Conservation (phyloP, 2,888 invertebrate genomes). For the Andrena minutula region DNA sequence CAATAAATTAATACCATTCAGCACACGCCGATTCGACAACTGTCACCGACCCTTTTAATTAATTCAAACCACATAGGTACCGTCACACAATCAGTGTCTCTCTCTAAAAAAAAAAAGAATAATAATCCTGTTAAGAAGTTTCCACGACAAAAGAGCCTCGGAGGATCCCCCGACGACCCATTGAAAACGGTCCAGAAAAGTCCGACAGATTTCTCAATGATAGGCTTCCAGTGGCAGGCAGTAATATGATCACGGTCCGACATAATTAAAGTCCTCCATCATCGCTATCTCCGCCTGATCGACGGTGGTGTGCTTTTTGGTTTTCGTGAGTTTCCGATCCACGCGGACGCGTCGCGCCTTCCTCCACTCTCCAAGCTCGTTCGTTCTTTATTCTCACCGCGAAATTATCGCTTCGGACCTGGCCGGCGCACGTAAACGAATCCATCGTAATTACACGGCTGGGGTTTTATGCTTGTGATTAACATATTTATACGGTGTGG, state of each 20-base stretch:
- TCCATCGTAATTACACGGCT: constrained; percentile 49
- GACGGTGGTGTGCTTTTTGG: constrained; percentile 63
- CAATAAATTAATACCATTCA: too few species aligned
- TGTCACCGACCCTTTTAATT: constrained; percentile 6
- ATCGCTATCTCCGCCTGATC: constrained; percentile 71
- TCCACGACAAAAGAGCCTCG: background rate
- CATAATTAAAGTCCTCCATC: constrained; percentile 77
- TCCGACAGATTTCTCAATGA: constrained; percentile 39
- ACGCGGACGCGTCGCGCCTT: background rate
- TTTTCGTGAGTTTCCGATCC: constrained; percentile 73
- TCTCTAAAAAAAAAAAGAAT: background rate
- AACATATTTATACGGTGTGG: constrained; percentile 54
- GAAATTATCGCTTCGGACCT: constrained; percentile 26
- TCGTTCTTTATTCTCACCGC: constrained; percentile 5
- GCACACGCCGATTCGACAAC: too few species aligned
- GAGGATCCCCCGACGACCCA: constrained; percentile 5
- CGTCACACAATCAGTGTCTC: background rate
- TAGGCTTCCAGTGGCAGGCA: constrained; percentile 41
- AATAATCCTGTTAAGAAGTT: constrained; percentile 1
- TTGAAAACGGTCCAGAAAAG: constrained; percentile 41
- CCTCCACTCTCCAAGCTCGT: background rate
- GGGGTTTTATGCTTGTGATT: constrained; percentile 45
- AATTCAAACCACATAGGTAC: constrained; percentile 7
- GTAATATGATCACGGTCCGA: constrained; percentile 70
- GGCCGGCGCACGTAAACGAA: constrained; percentile 31